phyloP scores from a whole-genome alignment of 2,797 vertebrate genomes.

The Alosa sapidissima region DNA sequence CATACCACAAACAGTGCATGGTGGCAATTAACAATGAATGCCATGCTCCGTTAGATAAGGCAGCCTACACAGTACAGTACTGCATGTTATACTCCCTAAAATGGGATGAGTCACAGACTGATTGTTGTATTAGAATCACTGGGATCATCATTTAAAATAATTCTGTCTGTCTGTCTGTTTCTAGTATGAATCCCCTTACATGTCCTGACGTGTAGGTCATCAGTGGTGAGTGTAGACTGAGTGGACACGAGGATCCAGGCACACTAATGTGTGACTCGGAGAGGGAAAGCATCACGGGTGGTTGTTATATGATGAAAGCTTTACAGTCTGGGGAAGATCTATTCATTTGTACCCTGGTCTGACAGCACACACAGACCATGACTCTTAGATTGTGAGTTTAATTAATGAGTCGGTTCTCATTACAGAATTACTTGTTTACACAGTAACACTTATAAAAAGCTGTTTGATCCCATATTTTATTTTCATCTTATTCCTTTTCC shows the following conservation, averaged over 20 bases:
- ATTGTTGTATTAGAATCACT: background rate
- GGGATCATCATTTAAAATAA: background rate
- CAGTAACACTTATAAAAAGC: background rate
- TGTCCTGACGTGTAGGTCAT: background rate
- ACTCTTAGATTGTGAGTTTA: background rate
- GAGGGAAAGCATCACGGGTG: slow-evolving; percentile 19
- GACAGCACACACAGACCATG: background rate
- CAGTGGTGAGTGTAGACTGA: slow-evolving; percentile 13
- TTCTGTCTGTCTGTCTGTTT: background rate
- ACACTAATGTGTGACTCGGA: slow-evolving; percentile 27
- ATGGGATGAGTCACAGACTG: background rate
- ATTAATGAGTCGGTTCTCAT: background rate
- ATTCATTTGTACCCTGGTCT: slow-evolving; percentile 9
- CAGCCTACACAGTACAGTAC: background rate
- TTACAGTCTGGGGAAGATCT: slow-evolving; percentile 18
- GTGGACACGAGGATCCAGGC: slow-evolving; percentile 16
- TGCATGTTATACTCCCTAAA: too few relatives aligned
- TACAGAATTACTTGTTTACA: background rate
- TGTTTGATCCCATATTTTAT: background rate
- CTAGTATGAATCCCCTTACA: background rate
- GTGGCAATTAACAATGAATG: background rate
- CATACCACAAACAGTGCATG: background rate
- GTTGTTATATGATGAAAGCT: slow-evolving; percentile 29
- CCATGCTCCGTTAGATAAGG: background rate
- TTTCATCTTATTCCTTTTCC: background rate